Base-by-base conservation (phyloP, 2,797 vertebrate species). In the Protosalanx chinensis region DNA sequence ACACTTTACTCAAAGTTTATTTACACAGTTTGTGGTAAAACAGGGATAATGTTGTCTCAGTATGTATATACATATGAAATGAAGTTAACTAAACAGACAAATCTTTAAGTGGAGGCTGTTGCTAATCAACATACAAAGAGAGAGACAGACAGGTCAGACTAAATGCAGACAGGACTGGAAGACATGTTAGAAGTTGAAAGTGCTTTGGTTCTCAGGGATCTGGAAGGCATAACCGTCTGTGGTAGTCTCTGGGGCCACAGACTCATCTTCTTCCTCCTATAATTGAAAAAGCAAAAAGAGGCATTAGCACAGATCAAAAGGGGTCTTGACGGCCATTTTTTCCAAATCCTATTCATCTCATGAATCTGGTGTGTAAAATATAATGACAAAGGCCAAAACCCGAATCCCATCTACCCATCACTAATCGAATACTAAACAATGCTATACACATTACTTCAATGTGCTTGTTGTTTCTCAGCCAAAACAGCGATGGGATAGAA, bases 221-320 rank as follows among this genome's bases (percentile, higher is more conserved):
- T 94, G 92, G 85, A 98, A 97, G 16, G 89, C 82, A 59, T 91
- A 97, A 66, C 84, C 84, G 12, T 94, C 94, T 78, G 78, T 82
- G 37, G 89, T 91, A 62, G 87, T 78, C 68, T 94, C 93, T 56
- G 95, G 95, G 37, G 90, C 90, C 70, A 95, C 84, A 49, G 86
- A 91, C 56, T 93, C 89, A 32, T 96, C 95, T 73, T 95, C 94
- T 4, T 94, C 94, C 70, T 94, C 94, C 96, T 98, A 75, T 23
- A 23, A 51, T 2, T 23, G 5, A 51, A 6, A 64, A 23, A 15
- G 8, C 1, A 32, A 60, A 33, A 20, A 51, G 64, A 33, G 4
- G 30, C 7, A 35, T 58, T 5, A 60, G 51, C 4, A 10, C 15
- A 57, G 15, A 33, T 5, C 23, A 7, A 68, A 51, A 67, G 10